Evolutionary conservation across 2,113 vertebrate species (phyloP).

Genomic region (Probosciger aterrimus): DNA sequence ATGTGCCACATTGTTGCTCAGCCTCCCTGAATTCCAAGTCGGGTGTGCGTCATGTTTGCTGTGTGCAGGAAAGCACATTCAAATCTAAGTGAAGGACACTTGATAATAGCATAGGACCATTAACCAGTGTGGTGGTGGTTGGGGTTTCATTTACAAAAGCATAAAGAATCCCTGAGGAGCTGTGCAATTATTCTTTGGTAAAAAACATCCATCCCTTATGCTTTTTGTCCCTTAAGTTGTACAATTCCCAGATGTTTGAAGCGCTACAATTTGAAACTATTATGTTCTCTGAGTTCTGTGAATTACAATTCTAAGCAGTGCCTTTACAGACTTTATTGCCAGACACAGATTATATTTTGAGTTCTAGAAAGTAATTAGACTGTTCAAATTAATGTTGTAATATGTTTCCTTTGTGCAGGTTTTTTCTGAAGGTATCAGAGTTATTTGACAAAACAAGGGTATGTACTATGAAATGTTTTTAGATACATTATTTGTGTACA

Average conservation of each 20-base stretch:
- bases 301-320: not conserved
- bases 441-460: slow-evolving; percentile 98
- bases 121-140: not conserved
- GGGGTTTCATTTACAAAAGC: not conserved
- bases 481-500: not conserved
- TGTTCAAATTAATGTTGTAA: slow-evolving; percentile 1
- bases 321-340: not conserved
- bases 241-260: not conserved
- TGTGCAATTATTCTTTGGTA: not conserved
- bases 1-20: not conserved
- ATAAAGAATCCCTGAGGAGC: not conserved
- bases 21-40: not conserved
- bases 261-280: not conserved
- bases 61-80: not conserved
- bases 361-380: not conserved
- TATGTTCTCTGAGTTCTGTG: not conserved
- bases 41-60: not conserved
- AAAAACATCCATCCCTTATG: not conserved
- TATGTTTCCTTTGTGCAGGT: slow-evolving; percentile 76
- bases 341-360: not conserved
- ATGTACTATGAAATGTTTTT: slow-evolving; percentile 60
- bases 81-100: not conserved
- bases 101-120: not conserved
- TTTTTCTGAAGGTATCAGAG: slow-evolving; percentile 97
- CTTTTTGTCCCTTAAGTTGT: not conserved